A percentile compares a stretch with the other conserved stretches of the same genome.
phyloP scores from a whole-genome alignment of 2,797 vertebrate genomes.

The Hippoglossus hippoglossus region DNA sequence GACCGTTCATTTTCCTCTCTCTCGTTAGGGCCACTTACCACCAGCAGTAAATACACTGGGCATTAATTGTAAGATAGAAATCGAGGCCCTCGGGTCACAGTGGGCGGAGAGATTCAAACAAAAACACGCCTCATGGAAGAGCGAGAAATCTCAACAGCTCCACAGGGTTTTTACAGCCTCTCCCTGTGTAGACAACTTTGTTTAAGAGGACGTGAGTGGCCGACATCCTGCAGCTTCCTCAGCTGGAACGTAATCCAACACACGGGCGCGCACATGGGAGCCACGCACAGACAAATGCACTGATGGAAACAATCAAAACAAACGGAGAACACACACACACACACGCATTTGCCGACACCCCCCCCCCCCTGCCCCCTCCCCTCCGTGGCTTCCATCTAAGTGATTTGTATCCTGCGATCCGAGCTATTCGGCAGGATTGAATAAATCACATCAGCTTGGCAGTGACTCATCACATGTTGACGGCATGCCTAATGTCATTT shows the following conservation, averaged over 20 bases:
- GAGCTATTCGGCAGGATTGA: conserved; percentile 69
- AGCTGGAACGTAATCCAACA: conserved; percentile 13
- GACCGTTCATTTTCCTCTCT: conserved; percentile 30
- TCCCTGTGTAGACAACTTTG: conserved; percentile 25
- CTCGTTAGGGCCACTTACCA: conserved; percentile 57
- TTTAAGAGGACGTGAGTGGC: conserved; percentile 14
- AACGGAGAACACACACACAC: not conserved
- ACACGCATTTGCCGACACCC: not conserved
- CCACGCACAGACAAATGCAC: not conserved
- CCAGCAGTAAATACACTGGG: conserved; percentile 41
- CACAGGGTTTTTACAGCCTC: conserved; percentile 14
- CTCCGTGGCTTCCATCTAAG: conserved; percentile 58
- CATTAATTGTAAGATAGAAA: conserved; percentile 58
- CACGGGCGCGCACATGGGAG: not conserved
- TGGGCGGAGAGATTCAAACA: conserved; percentile 46
- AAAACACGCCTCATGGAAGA: conserved; percentile 28
- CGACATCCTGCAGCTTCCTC: conserved; percentile 26
- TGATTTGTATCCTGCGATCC: conserved; percentile 77
- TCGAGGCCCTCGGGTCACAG: conserved; percentile 41
- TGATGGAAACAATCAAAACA: conserved; percentile 23
- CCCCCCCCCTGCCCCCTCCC: conserved; percentile 15
- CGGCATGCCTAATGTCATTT: conserved; percentile 78
- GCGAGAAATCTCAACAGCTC: conserved; percentile 19
- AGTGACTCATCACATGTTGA: conserved; percentile 68
- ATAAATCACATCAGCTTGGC: conserved; percentile 78